Conservation (phyloP, 1,140 invertebrate genomes). For the Lethrus apterus region DNA sequence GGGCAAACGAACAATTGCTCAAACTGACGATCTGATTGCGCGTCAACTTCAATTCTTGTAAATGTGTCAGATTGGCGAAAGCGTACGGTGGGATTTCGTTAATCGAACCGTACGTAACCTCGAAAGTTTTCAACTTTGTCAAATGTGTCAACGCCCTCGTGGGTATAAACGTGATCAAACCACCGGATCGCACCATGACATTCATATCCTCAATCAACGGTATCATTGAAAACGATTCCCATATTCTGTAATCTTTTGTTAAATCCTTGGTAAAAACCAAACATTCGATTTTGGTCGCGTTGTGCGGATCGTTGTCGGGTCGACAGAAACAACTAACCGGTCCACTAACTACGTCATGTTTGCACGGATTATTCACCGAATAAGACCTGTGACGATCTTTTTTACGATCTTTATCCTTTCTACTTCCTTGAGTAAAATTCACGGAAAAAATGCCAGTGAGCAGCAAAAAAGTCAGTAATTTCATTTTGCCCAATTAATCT, state of each 20-base stretch:
- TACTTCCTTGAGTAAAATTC: background rate
- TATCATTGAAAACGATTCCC: conserved; percentile 64
- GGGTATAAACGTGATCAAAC: conserved; percentile 59
- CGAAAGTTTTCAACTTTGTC: conserved; percentile 54
- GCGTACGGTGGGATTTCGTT: conserved; percentile 56
- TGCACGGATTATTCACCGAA: conserved; percentile 16
- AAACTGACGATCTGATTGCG: conserved; percentile 60
- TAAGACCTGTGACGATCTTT: background rate
- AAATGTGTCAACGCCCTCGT: conserved; percentile 57
- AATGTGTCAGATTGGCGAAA: conserved; percentile 60
- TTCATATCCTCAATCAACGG: conserved; percentile 58
- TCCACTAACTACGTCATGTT: conserved; percentile 26
- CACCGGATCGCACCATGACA: conserved; percentile 58
- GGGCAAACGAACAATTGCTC: conserved; percentile 55
- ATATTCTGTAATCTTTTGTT: conserved; percentile 45
- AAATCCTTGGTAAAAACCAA: conserved; percentile 22
- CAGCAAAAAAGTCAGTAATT: too few species aligned
- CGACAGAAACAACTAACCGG: conserved; percentile 32
- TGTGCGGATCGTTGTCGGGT: conserved; percentile 20
- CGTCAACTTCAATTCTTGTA: conserved; percentile 57
- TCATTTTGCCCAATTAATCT: too few species aligned
- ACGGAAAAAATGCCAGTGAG: too few species aligned
- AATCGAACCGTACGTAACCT: conserved; percentile 64
- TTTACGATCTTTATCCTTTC: conserved; percentile 6
- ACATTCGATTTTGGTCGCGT: conserved; percentile 28